Conservation (phyloP, 1,140 invertebrate species). For the Galendromus occidentalis region DNA sequence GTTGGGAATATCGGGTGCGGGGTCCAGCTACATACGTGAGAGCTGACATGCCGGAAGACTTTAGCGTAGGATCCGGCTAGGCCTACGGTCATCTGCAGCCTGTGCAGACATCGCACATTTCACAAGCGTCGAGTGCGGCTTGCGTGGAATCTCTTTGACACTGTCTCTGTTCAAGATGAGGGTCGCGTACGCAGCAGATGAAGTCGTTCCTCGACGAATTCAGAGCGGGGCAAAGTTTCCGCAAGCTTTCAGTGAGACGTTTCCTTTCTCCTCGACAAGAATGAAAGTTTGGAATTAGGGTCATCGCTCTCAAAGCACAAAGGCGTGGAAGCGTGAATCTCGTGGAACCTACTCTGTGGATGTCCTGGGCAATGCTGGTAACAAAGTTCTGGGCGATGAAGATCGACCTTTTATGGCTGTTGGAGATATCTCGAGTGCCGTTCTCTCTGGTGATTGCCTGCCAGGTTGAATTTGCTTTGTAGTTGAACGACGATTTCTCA, state of each 20-base stretch:
- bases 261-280: neutral
- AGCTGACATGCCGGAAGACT: too few relatives aligned
- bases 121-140: neutral
- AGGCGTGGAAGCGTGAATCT: too few relatives aligned
- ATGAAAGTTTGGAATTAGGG: too few relatives aligned
- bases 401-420: neutral
- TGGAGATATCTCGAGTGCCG: neutral
- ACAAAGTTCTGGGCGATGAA: neutral
- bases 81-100: neutral
- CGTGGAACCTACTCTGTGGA: neutral
- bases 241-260: neutral
- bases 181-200: neutral
- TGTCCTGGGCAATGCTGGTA: neutral
- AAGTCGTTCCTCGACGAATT: neutral
- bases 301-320: too few relatives aligned
- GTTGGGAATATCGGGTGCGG: too few relatives aligned
- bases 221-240: neutral
- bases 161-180: neutral
- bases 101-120: constrained; percentile 2
- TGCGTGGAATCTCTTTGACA: neutral
- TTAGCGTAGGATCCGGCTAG: too few relatives aligned
- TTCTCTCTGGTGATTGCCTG: neutral
- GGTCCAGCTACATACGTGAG: too few relatives aligned
- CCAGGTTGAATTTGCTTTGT: neutral
- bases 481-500: neutral